phyloP scores from a whole-genome alignment of 2,113 vertebrate species.

The Colinus virginianus region DNA sequence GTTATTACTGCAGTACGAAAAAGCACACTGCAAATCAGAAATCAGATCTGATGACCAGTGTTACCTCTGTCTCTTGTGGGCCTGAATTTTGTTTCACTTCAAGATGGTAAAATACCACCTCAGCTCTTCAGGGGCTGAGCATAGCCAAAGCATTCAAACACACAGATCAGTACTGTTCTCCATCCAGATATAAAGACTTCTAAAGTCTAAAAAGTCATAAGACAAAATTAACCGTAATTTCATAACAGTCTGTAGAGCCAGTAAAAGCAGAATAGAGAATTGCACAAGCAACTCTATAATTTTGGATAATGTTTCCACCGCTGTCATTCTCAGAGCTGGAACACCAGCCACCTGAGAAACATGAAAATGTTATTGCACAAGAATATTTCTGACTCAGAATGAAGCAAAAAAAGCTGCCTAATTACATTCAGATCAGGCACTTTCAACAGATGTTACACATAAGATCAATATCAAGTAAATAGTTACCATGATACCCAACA shows the following conservation, averaged over 20 bases:
- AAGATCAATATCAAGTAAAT: slow-evolving; percentile 34
- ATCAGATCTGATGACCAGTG: neutral
- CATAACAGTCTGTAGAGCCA: neutral
- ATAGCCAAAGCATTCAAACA: neutral
- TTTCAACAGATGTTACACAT: slow-evolving; percentile 39
- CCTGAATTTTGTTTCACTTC: neutral
- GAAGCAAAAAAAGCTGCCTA: neutral
- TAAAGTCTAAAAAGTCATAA: neutral
- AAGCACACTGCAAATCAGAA: neutral
- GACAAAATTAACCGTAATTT: slow-evolving; percentile 10
- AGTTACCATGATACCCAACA: slow-evolving; percentile 6
- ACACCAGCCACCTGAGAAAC: neutral
- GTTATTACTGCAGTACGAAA: neutral
- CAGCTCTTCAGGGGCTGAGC: neutral
- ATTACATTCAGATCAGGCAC: slow-evolving; percentile 31
- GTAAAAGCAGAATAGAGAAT: slow-evolving; percentile 13
- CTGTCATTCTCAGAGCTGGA: slow-evolving; percentile 9
- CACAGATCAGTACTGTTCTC: neutral
- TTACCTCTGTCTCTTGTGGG: neutral
- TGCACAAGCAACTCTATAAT: neutral
- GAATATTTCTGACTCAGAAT: neutral
- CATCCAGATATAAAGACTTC: neutral
- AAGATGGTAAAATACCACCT: neutral
- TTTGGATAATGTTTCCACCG: slow-evolving; percentile 12
- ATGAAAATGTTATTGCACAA: slow-evolving; percentile 9